A percentile compares a stretch with the other conserved stretches of the same genome.
Conservation (phyloP, 2,888 invertebrate species). For the Polymixis lichenea region DNA sequence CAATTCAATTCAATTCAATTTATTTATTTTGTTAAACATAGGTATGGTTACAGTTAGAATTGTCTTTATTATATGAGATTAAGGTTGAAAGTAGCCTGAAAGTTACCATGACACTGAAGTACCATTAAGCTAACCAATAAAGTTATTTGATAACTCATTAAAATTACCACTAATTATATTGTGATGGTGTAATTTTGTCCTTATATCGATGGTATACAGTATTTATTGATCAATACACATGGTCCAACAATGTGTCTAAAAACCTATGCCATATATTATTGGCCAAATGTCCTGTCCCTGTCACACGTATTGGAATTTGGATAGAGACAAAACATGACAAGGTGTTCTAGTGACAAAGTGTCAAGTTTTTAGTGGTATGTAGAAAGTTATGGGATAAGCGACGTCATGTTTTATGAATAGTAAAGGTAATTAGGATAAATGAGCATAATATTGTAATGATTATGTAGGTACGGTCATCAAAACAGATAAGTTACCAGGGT, state of each 20-base stretch:
- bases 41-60: too few species aligned
- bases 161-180: slow-evolving; percentile 37
- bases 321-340: slow-evolving; percentile 39
- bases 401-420: slow-evolving; percentile 9
- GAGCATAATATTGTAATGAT: slow-evolving; percentile 9
- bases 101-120: background rate
- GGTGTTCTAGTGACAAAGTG: slow-evolving; percentile 22
- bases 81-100: slow-evolving; percentile 10
- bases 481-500: too few species aligned
- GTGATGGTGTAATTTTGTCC: slow-evolving; percentile 25
- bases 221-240: slow-evolving; percentile 39
- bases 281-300: background rate
- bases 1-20: too few species aligned
- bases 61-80: too few species aligned
- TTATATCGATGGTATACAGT: background rate
- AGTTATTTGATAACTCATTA: slow-evolving; percentile 10
- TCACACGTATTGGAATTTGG: background rate
- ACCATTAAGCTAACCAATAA: background rate
- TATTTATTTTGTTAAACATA: too few species aligned
- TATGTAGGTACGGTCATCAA: background rate
- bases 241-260: slow-evolving; percentile 8
- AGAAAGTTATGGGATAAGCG: slow-evolving; percentile 23
- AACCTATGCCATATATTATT: slow-evolving; percentile 24
- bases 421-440: background rate
- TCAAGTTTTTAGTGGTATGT: slow-evolving; percentile 27